phyloP scores from a whole-genome alignment of 2,797 vertebrate species.

The Steatocranus sp. region DNA sequence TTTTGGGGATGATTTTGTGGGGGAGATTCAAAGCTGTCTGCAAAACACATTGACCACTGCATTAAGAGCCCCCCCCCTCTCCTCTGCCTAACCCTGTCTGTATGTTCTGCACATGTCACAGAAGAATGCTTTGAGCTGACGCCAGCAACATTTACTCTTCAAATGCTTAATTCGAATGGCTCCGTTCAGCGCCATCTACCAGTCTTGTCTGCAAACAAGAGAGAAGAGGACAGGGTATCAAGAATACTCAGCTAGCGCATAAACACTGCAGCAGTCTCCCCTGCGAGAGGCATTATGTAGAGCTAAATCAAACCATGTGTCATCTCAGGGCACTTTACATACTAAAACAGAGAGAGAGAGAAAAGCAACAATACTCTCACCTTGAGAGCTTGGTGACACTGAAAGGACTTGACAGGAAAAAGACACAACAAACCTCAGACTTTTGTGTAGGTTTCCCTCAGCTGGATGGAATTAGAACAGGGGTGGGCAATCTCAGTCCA shows the following conservation, averaged over 20 bases:
- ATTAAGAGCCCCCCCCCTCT: not conserved
- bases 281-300: not conserved
- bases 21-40: slow-evolving; percentile 43
- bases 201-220: slow-evolving; percentile 10
- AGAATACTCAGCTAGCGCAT: not conserved
- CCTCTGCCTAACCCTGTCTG: not conserved
- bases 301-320: not conserved
- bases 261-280: not conserved
- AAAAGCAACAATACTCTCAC: not conserved
- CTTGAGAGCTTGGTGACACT: not conserved
- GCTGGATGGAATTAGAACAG: not conserved
- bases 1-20: not conserved
- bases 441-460: not conserved
- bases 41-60: slow-evolving; percentile 54
- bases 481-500: no score
- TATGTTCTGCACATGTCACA: slow-evolving; percentile 64
- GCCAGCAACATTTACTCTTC: slow-evolving; percentile 45
- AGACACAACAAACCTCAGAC: not conserved
- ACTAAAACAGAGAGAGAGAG: not conserved
- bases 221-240: not conserved
- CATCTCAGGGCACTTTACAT: not conserved
- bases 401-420: not conserved
- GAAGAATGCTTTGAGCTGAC: slow-evolving; percentile 65
- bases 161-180: slow-evolving; percentile 42
- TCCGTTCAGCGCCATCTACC: not conserved